These are phyloP conservation scores for Aphrocallistes beatrix DNA, from an alignment of 37 sponge, comb jelly and placozoan genomes.

Conservation along the genomic window DNA sequence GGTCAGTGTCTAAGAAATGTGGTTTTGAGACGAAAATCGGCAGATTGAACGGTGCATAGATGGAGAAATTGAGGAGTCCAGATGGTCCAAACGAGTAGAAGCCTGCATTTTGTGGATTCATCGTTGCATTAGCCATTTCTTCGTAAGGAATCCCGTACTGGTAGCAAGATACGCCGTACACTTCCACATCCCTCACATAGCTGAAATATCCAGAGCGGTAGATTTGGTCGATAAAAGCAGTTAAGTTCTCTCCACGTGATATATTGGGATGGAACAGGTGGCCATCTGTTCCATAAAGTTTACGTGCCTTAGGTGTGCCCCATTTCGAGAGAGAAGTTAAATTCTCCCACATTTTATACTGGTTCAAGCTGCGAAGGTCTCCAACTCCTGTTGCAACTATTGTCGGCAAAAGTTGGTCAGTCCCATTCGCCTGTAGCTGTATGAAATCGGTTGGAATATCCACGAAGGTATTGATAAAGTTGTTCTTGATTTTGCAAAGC, in stretches of 20 bases:
- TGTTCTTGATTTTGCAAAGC: conserved; percentile 25
- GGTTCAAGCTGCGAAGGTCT: conserved; percentile 22
- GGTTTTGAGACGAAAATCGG: conserved; percentile 83
- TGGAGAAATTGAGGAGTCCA: conserved; percentile 70
- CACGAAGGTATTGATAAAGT: neutral
- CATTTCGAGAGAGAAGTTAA: conserved; percentile 33
- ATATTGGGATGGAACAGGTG: conserved; percentile 53
- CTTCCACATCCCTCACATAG: conserved; percentile 23
- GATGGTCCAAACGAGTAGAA: conserved; percentile 47
- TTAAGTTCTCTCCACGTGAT: conserved; percentile 26
- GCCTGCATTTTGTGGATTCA: conserved; percentile 37
- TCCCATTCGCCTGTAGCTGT: neutral
- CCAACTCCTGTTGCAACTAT: neutral
- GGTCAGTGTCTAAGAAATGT: conserved; percentile 75
- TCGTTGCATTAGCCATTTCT: conserved; percentile 45
- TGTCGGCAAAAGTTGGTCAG: neutral
- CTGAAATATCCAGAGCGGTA: conserved; percentile 66
- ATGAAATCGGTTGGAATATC: neutral
- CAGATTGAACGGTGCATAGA: conserved; percentile 20
- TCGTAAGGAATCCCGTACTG: conserved; percentile 36
- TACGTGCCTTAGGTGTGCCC: conserved; percentile 32
- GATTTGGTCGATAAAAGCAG: conserved; percentile 44
- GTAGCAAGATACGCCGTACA: conserved; percentile 38
- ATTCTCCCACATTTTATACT: conserved; percentile 51
- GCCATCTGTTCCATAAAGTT: conserved; percentile 54